phyloP scores from a whole-genome alignment of 2,888 invertebrate species.

The Bruchidius siliquastri region DNA sequence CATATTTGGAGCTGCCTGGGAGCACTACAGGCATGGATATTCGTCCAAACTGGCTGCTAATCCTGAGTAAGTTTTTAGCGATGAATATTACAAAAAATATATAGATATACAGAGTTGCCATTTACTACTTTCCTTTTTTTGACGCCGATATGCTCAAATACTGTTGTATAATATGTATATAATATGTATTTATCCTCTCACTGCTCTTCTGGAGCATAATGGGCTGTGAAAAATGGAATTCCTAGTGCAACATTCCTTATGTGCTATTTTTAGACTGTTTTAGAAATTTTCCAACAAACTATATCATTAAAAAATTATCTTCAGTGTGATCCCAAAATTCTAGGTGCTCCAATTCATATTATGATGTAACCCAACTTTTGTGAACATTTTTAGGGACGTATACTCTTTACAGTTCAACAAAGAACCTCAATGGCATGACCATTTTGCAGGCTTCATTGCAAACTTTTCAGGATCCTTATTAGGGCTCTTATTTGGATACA shows the following conservation, averaged over 20 bases:
- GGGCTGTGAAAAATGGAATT: too few species aligned
- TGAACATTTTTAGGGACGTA: slow-evolving; percentile 21
- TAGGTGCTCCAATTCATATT: too few species aligned
- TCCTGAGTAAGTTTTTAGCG: slow-evolving; percentile 29
- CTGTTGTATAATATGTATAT: too few species aligned
- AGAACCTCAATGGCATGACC: slow-evolving; percentile 25
- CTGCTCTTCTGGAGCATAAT: too few species aligned
- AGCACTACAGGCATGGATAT: slow-evolving; percentile 28
- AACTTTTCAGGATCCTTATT: slow-evolving; percentile 29
- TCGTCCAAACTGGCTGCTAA: slow-evolving; percentile 22
- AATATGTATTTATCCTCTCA: too few species aligned
- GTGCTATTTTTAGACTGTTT: too few species aligned
- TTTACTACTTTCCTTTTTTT: background rate
- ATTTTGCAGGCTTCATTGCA: slow-evolving; percentile 23
- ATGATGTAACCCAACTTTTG: too few species aligned
- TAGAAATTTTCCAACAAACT: too few species aligned
- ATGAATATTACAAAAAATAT: background rate
- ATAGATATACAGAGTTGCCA: background rate
- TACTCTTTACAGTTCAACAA: slow-evolving; percentile 17
- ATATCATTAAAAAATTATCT: too few species aligned
- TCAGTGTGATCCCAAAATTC: too few species aligned
- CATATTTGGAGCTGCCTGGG: slow-evolving; percentile 22
- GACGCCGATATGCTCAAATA: too few species aligned
- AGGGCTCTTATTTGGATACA: slow-evolving; percentile 30
- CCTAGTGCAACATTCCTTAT: too few species aligned